phyloP scores from a whole-genome alignment of 1,140 invertebrate species.

The Andricus grossulariae region DNA sequence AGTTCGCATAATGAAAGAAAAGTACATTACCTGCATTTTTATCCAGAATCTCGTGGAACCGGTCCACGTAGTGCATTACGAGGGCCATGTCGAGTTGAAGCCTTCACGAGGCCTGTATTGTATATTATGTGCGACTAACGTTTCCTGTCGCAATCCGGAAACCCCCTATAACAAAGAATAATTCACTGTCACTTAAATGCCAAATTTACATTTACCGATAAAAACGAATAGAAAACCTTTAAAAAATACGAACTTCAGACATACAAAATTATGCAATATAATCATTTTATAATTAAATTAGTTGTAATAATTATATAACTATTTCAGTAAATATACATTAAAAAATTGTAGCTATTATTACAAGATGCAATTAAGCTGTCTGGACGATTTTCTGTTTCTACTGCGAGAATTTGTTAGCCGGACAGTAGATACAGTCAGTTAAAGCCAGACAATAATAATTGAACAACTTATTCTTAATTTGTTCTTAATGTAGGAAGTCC shows the following conservation, averaged over 20 bases:
- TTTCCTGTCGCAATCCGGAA: slow-evolving; percentile 53
- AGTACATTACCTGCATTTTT: slow-evolving; percentile 77
- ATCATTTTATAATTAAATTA: slow-evolving; percentile 39
- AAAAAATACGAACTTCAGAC: neutral
- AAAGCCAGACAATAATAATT: slow-evolving; percentile 18
- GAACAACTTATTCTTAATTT: slow-evolving; percentile 11
- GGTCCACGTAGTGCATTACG: slow-evolving; percentile 80
- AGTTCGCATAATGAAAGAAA: neutral
- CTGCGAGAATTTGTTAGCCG: neutral
- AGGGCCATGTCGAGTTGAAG: slow-evolving; percentile 77
- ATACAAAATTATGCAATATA: slow-evolving; percentile 35
- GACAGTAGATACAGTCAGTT: slow-evolving; percentile 10
- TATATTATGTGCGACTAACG: slow-evolving; percentile 51
- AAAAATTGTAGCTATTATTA: neutral
- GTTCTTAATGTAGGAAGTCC: neutral
- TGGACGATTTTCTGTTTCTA: neutral
- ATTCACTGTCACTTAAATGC: slow-evolving; percentile 47
- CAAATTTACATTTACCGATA: slow-evolving; percentile 44
- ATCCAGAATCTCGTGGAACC: slow-evolving; percentile 79
- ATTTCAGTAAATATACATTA: no score
- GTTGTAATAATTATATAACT: slow-evolving; percentile 35
- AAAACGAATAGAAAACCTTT: slow-evolving; percentile 29
- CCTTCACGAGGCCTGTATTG: slow-evolving; percentile 48
- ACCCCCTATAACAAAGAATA: slow-evolving; percentile 56
- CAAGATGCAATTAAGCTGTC: neutral